These are phyloP conservation scores for Ophioderma brevispina DNA, from an alignment of 35 echinoderm and acorn worm genomes.

Conservation along the genomic window DNA sequence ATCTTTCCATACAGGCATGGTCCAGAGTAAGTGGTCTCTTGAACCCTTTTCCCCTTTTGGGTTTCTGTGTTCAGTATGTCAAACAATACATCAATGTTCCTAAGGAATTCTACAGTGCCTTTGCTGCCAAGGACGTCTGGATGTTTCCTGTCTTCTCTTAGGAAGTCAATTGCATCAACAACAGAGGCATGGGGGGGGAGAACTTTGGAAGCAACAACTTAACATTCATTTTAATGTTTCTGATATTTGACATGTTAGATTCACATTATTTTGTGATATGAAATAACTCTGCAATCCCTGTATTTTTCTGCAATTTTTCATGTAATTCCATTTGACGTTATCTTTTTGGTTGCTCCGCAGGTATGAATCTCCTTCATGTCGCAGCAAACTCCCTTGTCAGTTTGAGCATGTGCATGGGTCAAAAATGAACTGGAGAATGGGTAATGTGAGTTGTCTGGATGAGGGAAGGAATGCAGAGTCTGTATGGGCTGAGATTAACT, in stretches of 20 bases:
- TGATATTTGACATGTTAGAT: slow-evolving; percentile 61
- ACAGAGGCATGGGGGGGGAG: slow-evolving; percentile 61
- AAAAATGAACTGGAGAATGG: neutral
- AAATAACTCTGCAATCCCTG: slow-evolving; percentile 62
- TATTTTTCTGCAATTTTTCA: neutral
- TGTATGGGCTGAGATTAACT: neutral
- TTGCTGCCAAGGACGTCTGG: slow-evolving; percentile 64
- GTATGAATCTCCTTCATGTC: slow-evolving; percentile 11
- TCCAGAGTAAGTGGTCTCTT: neutral
- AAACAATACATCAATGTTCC: slow-evolving; percentile 32
- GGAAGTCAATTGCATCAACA: slow-evolving; percentile 76
- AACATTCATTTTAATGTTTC: slow-evolving; percentile 79
- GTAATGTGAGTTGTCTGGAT: neutral
- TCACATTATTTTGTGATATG: slow-evolving; percentile 58
- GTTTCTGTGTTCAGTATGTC: slow-evolving; percentile 7
- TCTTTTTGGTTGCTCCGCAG: neutral
- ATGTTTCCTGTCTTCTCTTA: slow-evolving; percentile 38
- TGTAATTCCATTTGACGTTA: neutral
- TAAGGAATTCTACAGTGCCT: slow-evolving; percentile 2
- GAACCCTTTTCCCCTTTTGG: neutral
- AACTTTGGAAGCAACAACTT: slow-evolving; percentile 60
- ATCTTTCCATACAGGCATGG: neutral
- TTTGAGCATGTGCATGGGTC: slow-evolving; percentile 40
- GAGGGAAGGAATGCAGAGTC: neutral
- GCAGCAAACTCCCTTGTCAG: slow-evolving; percentile 11